Conservation (phyloP, 2,797 vertebrate species). For the Lepilemur ruficaudatus region DNA sequence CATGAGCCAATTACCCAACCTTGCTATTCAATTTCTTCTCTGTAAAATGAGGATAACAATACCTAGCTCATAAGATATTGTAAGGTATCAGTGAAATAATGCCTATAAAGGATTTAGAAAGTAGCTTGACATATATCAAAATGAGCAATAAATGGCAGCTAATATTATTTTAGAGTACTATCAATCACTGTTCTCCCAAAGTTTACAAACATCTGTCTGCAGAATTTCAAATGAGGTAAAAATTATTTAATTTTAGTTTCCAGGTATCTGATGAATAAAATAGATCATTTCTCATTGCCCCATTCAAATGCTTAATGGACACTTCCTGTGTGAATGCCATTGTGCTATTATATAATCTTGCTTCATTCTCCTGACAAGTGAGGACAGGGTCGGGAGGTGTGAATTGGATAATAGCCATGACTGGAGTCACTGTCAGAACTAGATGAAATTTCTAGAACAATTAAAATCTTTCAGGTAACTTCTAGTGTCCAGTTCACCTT, state of each 20-base stretch:
- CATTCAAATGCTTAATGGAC: slow-evolving; percentile 20
- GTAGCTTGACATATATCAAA: background rate
- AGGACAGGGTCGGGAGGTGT: background rate
- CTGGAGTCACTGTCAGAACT: background rate
- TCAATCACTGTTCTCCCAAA: background rate
- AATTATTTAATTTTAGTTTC: slow-evolving; percentile 30
- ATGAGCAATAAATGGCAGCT: background rate
- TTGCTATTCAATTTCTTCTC: background rate
- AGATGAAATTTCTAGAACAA: slow-evolving; percentile 4
- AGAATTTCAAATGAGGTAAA: slow-evolving; percentile 14
- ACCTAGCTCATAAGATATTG: background rate
- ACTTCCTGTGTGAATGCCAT: background rate
- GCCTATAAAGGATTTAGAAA: background rate
- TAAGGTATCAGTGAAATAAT: background rate
- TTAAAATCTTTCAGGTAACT: background rate
- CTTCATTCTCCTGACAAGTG: background rate
- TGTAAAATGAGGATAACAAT: background rate
- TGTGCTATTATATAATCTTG: background rate
- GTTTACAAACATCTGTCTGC: background rate
- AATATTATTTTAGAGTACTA: background rate
- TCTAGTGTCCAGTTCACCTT: background rate
- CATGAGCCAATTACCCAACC: background rate
- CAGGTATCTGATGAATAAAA: slow-evolving; percentile 34
- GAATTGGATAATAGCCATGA: background rate
- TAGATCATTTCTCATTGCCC: background rate